Conservation (phyloP, 2,888 invertebrate species). For the Ennomos fuscantarius region DNA sequence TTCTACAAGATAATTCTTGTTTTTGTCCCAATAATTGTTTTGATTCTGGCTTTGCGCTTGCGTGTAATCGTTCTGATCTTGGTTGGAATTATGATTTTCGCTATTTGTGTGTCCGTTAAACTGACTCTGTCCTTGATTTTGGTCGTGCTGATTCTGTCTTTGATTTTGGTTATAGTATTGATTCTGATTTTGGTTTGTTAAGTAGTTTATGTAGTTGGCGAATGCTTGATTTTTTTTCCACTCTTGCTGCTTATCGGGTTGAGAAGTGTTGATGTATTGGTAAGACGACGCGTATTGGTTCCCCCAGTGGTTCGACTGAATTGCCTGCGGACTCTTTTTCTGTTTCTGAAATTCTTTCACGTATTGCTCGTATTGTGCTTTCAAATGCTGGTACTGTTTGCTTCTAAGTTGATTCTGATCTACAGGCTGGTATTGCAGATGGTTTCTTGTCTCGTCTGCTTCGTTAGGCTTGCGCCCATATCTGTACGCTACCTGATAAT, state of each 20-base stretch:
- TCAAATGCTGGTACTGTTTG: constrained; percentile 20
- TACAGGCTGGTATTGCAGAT: constrained; percentile 40
- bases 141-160: constrained; percentile 20
- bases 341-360: constrained; percentile 16
- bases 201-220: constrained; percentile 52
- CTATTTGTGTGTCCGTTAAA: background rate
- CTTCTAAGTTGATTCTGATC: constrained; percentile 33
- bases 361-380: constrained; percentile 21
- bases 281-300: constrained; percentile 72
- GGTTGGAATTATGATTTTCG: background rate
- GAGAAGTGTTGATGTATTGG: constrained; percentile 64
- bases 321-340: constrained; percentile 12
- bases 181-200: constrained; percentile 62
- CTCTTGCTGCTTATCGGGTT: constrained; percentile 34
- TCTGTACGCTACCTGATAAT: constrained; percentile 17
- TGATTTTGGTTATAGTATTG: constrained; percentile 28
- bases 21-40: constrained; percentile 57
- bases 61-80: constrained; percentile 58
- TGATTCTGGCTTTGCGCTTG: constrained; percentile 74
- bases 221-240: constrained; percentile 23
- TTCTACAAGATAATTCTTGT: constrained; percentile 57
- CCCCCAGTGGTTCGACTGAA: constrained; percentile 64
- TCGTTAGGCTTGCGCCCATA: constrained; percentile 17
- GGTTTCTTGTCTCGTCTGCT: constrained; percentile 41
- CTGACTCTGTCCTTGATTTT: constrained; percentile 1